These are phyloP conservation scores for Eueremaeus valkanovi DNA, from an alignment of 2,888 invertebrate genomes.

Conservation along the genomic window DNA sequence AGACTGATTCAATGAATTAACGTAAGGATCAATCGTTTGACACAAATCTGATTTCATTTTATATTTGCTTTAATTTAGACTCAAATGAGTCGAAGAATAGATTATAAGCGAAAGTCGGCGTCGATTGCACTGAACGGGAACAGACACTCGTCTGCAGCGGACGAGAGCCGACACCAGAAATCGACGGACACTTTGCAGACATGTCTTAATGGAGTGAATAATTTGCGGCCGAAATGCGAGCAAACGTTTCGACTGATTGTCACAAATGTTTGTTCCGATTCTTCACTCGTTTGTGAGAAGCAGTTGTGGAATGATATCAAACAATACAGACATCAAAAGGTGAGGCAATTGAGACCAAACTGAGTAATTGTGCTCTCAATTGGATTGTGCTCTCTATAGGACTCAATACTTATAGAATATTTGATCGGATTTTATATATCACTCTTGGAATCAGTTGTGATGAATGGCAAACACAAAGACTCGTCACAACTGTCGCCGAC, in stretches of 20 bases:
- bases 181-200: not conserved
- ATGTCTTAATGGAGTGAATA: conserved; percentile 26
- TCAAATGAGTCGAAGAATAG: not conserved
- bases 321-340: conserved; percentile 37
- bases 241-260: conserved; percentile 27
- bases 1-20: no score
- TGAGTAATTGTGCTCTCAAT: not conserved
- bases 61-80: no score
- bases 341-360: not conserved
- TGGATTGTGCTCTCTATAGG: conserved; percentile 12
- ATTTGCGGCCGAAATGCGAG: conserved; percentile 31
- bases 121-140: not conserved
- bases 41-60: no score
- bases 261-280: not conserved
- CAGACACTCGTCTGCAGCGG: not conserved
- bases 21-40: no score
- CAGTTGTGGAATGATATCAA: conserved; percentile 40
- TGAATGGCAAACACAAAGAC: conserved; percentile 25
- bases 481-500: not conserved
- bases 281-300: conserved; percentile 53
- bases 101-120: not conserved
- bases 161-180: not conserved
- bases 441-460: conserved; percentile 23
- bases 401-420: conserved; percentile 33
- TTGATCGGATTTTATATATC: conserved; percentile 41